Evolutionary conservation across 2,797 vertebrate genomes (phyloP).

Genomic region (Poeciliopsis presidionis): DNA sequence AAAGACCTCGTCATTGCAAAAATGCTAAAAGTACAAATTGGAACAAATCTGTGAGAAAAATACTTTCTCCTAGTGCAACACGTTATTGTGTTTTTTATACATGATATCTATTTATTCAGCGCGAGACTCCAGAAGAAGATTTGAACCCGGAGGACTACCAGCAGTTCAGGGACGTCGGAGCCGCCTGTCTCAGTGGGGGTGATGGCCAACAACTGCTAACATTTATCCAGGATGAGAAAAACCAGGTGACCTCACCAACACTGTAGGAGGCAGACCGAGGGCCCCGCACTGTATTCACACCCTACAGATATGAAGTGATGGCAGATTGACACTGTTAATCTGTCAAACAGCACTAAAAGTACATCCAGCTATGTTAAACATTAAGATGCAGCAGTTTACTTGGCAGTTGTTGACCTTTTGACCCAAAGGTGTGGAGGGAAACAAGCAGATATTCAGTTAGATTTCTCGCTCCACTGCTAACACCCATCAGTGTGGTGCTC

Average conservation of each 20-base stretch:
- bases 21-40: neutral
- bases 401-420: constrained; percentile 51
- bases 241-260: constrained; percentile 81
- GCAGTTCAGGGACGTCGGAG: constrained; percentile 84
- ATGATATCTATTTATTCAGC: constrained; percentile 55
- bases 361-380: constrained; percentile 39
- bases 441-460: constrained; percentile 65
- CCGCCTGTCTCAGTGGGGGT: constrained; percentile 84
- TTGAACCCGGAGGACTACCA: constrained; percentile 88
- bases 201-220: constrained; percentile 80
- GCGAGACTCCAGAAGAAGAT: constrained; percentile 83
- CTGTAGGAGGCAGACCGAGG: neutral
- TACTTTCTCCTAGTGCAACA: neutral
- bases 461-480: constrained; percentile 77
- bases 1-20: neutral
- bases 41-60: neutral
- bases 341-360: constrained; percentile 40
- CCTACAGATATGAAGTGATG: constrained; percentile 15
- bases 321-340: constrained; percentile 39
- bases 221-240: constrained; percentile 87
- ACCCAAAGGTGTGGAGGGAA: constrained; percentile 68
- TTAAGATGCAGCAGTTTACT: constrained; percentile 53
- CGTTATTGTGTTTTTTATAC: neutral
- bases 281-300: constrained; percentile 7
- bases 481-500: constrained; percentile 42